Evolutionary conservation across 2,113 vertebrate genomes (phyloP), one percentile per base, ranked within the genome.

Genomic region (Trichechus manatus): DNA sequence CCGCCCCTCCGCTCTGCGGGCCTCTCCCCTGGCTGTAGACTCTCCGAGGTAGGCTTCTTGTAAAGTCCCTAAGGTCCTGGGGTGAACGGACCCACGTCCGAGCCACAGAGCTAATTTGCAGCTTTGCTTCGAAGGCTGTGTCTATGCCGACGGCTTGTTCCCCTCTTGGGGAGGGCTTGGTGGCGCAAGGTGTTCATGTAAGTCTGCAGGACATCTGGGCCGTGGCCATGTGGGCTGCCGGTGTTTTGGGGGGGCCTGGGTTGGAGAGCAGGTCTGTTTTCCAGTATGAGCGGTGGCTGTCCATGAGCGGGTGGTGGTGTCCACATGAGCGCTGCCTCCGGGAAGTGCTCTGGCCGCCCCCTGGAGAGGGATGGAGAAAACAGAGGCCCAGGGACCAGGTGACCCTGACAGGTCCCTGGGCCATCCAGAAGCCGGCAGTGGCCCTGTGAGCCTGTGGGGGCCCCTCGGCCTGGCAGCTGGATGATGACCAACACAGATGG

Each of bases 51-150:
- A 13, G 81, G 20, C 97, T 97, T 93, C 64, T 82, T 89, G 56
- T 89, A 92, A 96, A 97, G 96, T 3, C 0, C 44, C 97, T 39
- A 39, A 20, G 36, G 6, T 84, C 93, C 78, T 64, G 9, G 96
- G 96, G 25, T 0, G 84, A 91, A 59, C 56, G 47, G 50, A 27
- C 53, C 33, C 19, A 14, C 3, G 2, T 47, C 80, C 1, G 20
- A 5, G 39, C 9, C 10, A 20, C 15, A 2, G 7, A 50, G 61
- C 61, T 61, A 63, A 39, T 29, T 13, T 3, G 53, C 1, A 27
- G 90, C n/a, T 81, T 75, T 10, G 44, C 3, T 0, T 61, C 2
- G 72, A 50, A 0, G 56, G 44, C 36, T 47, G 39, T 22, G 36
- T 53, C n/a, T 23, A 56, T 68, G 1, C 1, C 5, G 53, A 2